phyloP scores from a whole-genome alignment of 2,797 vertebrate genomes.

The Mallotus villosus region DNA sequence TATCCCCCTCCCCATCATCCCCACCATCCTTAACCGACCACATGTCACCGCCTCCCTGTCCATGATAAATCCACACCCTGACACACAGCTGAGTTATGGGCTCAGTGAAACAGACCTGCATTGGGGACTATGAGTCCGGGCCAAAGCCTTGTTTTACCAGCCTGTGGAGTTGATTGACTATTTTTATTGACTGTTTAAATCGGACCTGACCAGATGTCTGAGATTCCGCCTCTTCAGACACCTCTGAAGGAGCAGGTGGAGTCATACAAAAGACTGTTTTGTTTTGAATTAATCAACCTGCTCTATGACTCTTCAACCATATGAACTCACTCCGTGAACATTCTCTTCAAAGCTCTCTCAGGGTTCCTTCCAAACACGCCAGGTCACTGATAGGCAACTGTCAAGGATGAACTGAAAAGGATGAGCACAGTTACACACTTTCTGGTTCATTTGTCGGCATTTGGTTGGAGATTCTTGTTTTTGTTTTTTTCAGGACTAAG shows the following conservation, averaged over 20 bases:
- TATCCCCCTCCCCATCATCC: slow-evolving; percentile 27
- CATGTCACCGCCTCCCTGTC: slow-evolving; percentile 31
- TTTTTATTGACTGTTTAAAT: slow-evolving; percentile 72
- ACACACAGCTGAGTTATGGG: slow-evolving; percentile 65
- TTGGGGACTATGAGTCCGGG: slow-evolving; percentile 52
- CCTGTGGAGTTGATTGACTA: slow-evolving; percentile 58
- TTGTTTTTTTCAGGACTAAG: neutral
- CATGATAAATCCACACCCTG: slow-evolving; percentile 58
- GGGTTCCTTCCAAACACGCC: neutral
- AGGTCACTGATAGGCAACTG: neutral
- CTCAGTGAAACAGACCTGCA: slow-evolving; percentile 56
- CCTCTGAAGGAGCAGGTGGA: slow-evolving; percentile 60
- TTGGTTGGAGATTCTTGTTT: neutral
- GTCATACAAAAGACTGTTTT: slow-evolving; percentile 49
- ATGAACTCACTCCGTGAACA: slow-evolving; percentile 30
- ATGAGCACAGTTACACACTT: no score
- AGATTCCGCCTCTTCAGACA: slow-evolving; percentile 47
- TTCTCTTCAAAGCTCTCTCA: neutral
- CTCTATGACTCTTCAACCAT: slow-evolving; percentile 13
- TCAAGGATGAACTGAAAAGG: neutral
- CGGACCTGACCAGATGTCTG: slow-evolving; percentile 58
- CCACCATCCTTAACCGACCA: slow-evolving; percentile 23
- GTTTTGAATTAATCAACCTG: slow-evolving; percentile 50
- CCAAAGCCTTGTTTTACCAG: slow-evolving; percentile 57
- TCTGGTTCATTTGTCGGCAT: neutral